Base-by-base conservation (phyloP, 2,888 invertebrate species). In the Eurytoma californica region DNA sequence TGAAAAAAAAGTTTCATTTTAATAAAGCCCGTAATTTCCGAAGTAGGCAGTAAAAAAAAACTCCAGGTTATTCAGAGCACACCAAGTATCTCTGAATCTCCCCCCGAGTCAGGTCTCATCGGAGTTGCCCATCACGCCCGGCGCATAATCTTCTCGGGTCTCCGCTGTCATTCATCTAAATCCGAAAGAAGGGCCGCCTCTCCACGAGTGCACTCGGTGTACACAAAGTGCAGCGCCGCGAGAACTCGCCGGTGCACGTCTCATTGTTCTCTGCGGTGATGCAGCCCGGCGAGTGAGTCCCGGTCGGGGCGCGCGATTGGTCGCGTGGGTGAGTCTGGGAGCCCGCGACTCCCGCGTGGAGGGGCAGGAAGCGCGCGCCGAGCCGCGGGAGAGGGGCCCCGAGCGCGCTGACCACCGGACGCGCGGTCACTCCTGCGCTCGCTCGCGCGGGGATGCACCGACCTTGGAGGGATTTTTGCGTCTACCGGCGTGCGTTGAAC, bases 401-500 rank as follows among this genome's bases (percentile, higher is more conserved):
- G 80, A 82, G 82, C 73, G 67, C 69, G 77, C 80, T 81, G 81
- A 79, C 80, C 79, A 80, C 78, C 80, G 83, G 82, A 80, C 81
- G 82, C 79, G 82, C 53, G 30, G n/a, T 30, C 55, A 28, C 68
- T 16, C 30, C 14, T 53, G 14, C 49, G 51, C 53, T 72, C 80
- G 69, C 76, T 24, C 61, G 83, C 82, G 84, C 85, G 87, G 89
- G 89, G 90, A 89, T 90, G 89, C 88, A 89, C 84, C 87, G 89
- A 87, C 90, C 90, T 90, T 90, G 90, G 83, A 87, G 88, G 88
- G 89, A 90, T 90, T 90, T 90, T 90, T 90, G 88, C 88, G 90
- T 90, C 89, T 90, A 88, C 88, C 87, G 82, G 85, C 85, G 90
- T 86, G 83, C 90, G 84, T 90, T 90, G 39, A 89, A 89, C 89